Conservation (phyloP, 2,797 vertebrate species). For the Hoplostethus atlanticus region DNA sequence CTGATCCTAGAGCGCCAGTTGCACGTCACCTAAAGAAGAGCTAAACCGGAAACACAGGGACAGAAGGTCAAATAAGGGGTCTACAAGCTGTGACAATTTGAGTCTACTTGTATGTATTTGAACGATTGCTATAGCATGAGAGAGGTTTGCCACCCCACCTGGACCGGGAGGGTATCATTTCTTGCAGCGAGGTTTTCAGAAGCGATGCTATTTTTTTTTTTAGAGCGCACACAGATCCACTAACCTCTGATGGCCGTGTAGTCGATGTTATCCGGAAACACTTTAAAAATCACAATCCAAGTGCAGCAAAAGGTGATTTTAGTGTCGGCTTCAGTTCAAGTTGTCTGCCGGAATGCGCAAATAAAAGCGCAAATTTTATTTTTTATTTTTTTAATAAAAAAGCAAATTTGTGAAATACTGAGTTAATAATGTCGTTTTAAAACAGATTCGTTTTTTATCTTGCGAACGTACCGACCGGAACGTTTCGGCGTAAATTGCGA, state of each 20-base stretch:
- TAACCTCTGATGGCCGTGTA: slow-evolving; percentile 27
- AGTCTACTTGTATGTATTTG: not conserved
- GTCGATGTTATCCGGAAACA: slow-evolving; percentile 10
- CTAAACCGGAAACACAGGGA: not conserved
- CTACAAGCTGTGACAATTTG: not conserved
- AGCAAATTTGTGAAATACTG: slow-evolving; percentile 36
- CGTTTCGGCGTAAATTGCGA: slow-evolving; percentile 58
- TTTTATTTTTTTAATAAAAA: slow-evolving; percentile 5
- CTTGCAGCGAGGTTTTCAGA: slow-evolving; percentile 9
- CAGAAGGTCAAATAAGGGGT: not conserved
- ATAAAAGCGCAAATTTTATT: too few relatives aligned
- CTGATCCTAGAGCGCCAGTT: slow-evolving; percentile 40
- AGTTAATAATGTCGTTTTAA: not conserved
- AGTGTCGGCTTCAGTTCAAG: slow-evolving; percentile 45
- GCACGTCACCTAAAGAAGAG: not conserved
- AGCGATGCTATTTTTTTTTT: not conserved
- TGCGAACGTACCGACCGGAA: slow-evolving; percentile 2
- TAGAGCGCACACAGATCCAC: slow-evolving; percentile 10
- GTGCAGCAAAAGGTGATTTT: slow-evolving; percentile 11
- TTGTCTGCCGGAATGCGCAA: slow-evolving; percentile 28
- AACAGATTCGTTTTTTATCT: not conserved
- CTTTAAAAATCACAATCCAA: slow-evolving; percentile 35
- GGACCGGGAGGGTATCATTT: slow-evolving; percentile 13
- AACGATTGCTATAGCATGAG: not conserved
- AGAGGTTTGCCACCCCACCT: not conserved